phyloP scores from a whole-genome alignment of 2,113 vertebrate species.

The Percopsis transmontana region DNA sequence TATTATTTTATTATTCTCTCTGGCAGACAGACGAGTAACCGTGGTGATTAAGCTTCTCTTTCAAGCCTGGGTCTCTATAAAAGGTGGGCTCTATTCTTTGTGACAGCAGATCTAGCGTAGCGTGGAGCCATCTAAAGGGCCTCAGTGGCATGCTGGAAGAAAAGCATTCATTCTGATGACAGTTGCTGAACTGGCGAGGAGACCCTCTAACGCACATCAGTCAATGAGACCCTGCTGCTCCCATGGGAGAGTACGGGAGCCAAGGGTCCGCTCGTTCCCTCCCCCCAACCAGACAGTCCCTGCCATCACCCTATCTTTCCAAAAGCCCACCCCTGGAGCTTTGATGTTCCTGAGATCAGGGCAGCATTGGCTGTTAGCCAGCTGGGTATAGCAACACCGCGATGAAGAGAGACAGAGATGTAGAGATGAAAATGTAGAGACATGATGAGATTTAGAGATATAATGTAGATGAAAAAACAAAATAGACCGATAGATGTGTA shows the following conservation, averaged over 20 bases:
- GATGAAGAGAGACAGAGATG: not conserved
- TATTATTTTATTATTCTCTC: no score
- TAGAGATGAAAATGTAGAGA: not conserved
- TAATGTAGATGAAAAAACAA: conserved; percentile 14
- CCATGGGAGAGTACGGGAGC: conserved; percentile 53
- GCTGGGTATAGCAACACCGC: not conserved
- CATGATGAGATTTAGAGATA: not conserved
- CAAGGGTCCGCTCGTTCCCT: not conserved
- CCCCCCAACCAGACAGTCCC: conserved; percentile 1
- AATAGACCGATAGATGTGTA: not conserved
- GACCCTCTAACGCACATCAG: conserved; percentile 11
- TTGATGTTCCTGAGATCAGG: conserved; percentile 54
- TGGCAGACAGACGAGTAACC: conserved; percentile 40
- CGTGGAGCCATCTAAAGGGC: conserved; percentile 45
- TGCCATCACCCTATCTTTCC: conserved; percentile 24
- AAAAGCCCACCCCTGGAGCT: conserved; percentile 10
- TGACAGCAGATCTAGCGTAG: conserved; percentile 43
- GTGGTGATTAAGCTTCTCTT: conserved; percentile 66
- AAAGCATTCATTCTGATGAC: conserved; percentile 46
- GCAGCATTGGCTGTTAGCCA: not conserved
- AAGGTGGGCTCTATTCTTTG: conserved; percentile 55
- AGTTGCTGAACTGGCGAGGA: conserved; percentile 44
- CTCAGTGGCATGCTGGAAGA: conserved; percentile 28
- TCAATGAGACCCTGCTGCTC: conserved; percentile 13
- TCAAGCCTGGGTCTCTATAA: conserved; percentile 50